A percentile compares a stretch with the other conserved stretches of the same genome.
These are phyloP conservation scores for Pollicipes pollicipes DNA, from an alignment of 1,140 invertebrate genomes.

Conservation along the genomic window DNA sequence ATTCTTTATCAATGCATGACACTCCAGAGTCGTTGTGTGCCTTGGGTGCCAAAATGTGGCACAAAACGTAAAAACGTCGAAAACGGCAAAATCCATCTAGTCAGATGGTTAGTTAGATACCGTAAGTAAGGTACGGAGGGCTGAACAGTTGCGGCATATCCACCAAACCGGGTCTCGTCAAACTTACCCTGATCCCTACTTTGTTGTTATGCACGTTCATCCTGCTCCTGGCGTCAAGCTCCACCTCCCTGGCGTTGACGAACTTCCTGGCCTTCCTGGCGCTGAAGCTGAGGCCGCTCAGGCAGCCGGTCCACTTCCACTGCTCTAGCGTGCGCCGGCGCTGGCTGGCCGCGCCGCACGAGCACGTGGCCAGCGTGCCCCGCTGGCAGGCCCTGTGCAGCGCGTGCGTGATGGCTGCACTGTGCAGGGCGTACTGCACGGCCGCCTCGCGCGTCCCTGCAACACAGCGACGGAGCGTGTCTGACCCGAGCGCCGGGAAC, in stretches of 20 bases:
- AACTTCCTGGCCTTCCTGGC: slow-evolving; percentile 34
- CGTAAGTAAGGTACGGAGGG: too few species aligned
- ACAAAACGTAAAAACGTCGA: too few species aligned
- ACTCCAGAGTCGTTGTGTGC: too few species aligned
- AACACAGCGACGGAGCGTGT: too few species aligned
- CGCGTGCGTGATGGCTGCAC: neutral
- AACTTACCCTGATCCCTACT: slow-evolving; percentile 66
- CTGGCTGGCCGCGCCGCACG: neutral
- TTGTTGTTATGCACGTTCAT: slow-evolving; percentile 98
- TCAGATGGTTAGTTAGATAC: too few species aligned
- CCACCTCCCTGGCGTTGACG: slow-evolving; percentile 63
- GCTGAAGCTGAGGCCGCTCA: slow-evolving; percentile 8
- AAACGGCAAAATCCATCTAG: too few species aligned
- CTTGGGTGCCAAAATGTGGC: too few species aligned
- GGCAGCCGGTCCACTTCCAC: neutral
- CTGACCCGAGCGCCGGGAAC: too few species aligned
- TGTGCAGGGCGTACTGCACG: neutral
- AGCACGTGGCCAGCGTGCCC: neutral
- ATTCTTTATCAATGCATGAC: too few species aligned
- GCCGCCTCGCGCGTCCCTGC: neutral
- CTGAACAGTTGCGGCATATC: too few species aligned
- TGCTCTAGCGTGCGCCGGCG: neutral
- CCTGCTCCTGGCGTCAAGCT: slow-evolving; percentile 60
- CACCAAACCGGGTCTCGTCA: too few species aligned
- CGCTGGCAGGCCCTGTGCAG: neutral